A percentile compares a stretch with the other conserved stretches of the same genome.
Conservation (phyloP, 2,888 invertebrate genomes). For the Drosophila antonietae region DNA sequence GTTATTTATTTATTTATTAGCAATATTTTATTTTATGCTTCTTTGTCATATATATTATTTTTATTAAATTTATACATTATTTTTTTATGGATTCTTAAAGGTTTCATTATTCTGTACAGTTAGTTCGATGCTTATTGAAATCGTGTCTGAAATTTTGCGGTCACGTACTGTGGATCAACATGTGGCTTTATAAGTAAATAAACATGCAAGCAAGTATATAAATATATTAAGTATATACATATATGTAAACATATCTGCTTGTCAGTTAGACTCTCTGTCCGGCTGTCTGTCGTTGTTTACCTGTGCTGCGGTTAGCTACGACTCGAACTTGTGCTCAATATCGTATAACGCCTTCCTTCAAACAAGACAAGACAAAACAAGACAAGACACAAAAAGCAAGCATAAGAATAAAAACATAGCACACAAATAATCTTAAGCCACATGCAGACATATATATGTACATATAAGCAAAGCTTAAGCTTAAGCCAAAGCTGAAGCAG, state of each 20-base stretch:
- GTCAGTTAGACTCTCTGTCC: neutral
- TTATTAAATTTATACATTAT: neutral
- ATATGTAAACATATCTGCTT: conserved; percentile 5
- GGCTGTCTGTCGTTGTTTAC: conserved; percentile 35
- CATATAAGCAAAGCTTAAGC: conserved; percentile 1
- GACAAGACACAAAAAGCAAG: neutral
- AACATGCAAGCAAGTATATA: neutral
- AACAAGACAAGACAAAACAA: neutral
- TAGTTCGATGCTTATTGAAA: conserved; percentile 55
- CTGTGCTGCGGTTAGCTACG: conserved; percentile 50
- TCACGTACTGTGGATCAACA: conserved; percentile 43
- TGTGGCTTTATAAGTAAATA: conserved; percentile 48
- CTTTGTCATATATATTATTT: conserved; percentile 10
- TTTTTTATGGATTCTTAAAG: conserved; percentile 7
- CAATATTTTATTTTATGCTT: neutral
- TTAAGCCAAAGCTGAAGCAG: conserved; percentile 15
- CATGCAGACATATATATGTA: neutral
- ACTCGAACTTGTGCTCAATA: conserved; percentile 70
- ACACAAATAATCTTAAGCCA: conserved; percentile 16
- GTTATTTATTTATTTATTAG: too few species aligned
- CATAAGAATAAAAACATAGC: neutral
- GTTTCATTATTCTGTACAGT: conserved; percentile 11
- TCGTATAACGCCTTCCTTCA: conserved; percentile 56
- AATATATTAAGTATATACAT: neutral
- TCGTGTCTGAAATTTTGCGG: conserved; percentile 61